Evolutionary conservation across 2,888 invertebrate genomes (phyloP), one percentile per base, ranked within the genome.

Genomic region (Tinea semifulvella): DNA sequence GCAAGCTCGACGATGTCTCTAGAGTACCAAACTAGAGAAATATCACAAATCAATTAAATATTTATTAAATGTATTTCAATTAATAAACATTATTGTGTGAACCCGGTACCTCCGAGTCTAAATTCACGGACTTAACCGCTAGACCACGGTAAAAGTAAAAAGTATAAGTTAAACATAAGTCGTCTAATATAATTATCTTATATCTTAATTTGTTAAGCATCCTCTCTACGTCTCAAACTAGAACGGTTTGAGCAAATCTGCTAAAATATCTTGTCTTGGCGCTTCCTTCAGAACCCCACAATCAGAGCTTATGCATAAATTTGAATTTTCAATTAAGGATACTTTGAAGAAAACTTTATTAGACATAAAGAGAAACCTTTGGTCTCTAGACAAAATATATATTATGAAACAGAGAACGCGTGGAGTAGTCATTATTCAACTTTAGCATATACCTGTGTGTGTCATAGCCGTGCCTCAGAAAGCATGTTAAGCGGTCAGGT

Each of bases 291-390:
- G 51, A 53, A 53, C 61, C 62, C 64, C 45, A 74, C 72, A 79
- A 79, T 79, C 77, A 79, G 73, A 76, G 72, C 76, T 79, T 77
- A 79, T 80, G 79, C 79, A 80, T 80, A 79, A 79, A 80, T 80
- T 80, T 79, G 71, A 79, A 80, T 80, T 79, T 80, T 76, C 79
- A 79, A 80, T 77, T 77, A 77, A 69, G 71, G 63, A 71, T 69
- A 76, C 74, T 77, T 74, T 76, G 71, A 72, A 75, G 76, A 70
- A 76, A 76, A 79, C 74, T 77, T 76, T 79, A 77, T 79, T 74
- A 77, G 73, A 75, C 65, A 70, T 74, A 70, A 79, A 75, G 71
- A 66, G 76, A 72, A 76, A 75, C 75, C 79, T 79, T 77, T 77
- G 77, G 75, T 75, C 68, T 74, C 61, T 62, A 68, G 65, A 72